phyloP scores from a whole-genome alignment of 2,797 vertebrate species.

The Microctenopoma lineatum region DNA sequence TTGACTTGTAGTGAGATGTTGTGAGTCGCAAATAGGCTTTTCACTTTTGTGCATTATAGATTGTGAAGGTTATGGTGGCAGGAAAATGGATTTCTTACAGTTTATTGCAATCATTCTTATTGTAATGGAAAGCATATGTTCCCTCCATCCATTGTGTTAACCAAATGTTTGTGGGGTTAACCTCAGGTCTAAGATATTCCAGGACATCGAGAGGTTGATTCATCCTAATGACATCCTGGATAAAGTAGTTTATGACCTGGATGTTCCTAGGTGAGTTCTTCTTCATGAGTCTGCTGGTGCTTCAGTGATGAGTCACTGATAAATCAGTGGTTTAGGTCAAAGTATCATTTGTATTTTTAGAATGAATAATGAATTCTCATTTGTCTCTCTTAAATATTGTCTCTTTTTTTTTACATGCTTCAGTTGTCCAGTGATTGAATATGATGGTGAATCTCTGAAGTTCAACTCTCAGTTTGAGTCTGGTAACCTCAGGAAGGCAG shows the following conservation, averaged over 20 bases:
- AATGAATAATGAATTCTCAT: constrained; percentile 1
- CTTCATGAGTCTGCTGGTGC: background rate
- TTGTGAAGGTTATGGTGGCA: background rate
- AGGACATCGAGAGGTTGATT: constrained; percentile 98
- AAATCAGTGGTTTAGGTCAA: background rate
- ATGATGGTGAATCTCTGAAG: constrained; percentile 91
- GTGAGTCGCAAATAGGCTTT: too few relatives aligned
- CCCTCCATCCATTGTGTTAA: constrained; percentile 1
- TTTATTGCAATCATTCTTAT: background rate
- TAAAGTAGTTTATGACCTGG: constrained; percentile 95
- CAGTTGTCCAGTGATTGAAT: constrained; percentile 88
- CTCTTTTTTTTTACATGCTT: constrained; percentile 46
- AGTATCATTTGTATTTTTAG: constrained; percentile 15
- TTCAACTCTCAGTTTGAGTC: constrained; percentile 99
- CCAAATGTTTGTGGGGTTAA: constrained; percentile 14
- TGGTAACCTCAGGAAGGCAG: constrained; percentile 95
- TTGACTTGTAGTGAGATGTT: background rate
- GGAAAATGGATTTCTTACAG: background rate
- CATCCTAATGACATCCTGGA: constrained; percentile 95
- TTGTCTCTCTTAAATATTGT: background rate
- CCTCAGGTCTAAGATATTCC: constrained; percentile 94
- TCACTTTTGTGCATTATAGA: too few relatives aligned
- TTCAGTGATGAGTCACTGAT: background rate
- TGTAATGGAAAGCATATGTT: background rate
- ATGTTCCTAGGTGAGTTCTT: constrained; percentile 87